Conservation (phyloP, 1,140 invertebrate species). For the Periplaneta americana region DNA sequence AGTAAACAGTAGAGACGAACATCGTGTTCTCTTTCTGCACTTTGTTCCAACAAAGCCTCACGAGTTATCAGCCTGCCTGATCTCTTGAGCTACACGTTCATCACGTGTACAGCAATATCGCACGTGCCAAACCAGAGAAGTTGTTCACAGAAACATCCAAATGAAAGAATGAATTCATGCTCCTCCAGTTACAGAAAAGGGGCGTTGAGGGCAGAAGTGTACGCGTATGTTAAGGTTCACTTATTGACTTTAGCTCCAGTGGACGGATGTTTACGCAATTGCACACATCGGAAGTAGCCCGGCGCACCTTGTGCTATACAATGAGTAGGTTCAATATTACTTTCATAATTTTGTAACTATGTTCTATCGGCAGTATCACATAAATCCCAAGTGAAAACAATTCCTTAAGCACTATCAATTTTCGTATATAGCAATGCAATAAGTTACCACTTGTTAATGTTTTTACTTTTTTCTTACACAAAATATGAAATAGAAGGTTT, state of each 20-base stretch:
- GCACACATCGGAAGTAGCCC: not conserved
- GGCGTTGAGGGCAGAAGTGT: not conserved
- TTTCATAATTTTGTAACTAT: no score
- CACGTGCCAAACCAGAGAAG: not conserved
- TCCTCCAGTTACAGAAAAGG: not conserved
- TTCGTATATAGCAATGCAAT: no score
- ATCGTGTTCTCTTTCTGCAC: not conserved
- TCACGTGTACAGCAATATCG: not conserved
- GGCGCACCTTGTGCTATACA: not conserved
- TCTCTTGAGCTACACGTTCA: not conserved
- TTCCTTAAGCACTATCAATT: no score
- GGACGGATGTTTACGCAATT: not conserved
- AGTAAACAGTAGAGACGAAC: not conserved
- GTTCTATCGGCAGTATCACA: no score
- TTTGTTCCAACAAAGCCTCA: not conserved
- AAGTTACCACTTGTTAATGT: no score
- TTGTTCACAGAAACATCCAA: not conserved
- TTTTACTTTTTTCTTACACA: no score
- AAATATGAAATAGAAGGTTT: no score
- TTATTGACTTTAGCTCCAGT: not conserved
- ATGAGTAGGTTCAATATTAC: no score
- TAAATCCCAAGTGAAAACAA: no score
- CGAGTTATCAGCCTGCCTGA: not conserved
- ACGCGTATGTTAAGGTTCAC: not conserved
- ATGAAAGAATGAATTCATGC: not conserved